phyloP scores from a whole-genome alignment of 2,888 invertebrate genomes.

The Mayetiola destructor region DNA sequence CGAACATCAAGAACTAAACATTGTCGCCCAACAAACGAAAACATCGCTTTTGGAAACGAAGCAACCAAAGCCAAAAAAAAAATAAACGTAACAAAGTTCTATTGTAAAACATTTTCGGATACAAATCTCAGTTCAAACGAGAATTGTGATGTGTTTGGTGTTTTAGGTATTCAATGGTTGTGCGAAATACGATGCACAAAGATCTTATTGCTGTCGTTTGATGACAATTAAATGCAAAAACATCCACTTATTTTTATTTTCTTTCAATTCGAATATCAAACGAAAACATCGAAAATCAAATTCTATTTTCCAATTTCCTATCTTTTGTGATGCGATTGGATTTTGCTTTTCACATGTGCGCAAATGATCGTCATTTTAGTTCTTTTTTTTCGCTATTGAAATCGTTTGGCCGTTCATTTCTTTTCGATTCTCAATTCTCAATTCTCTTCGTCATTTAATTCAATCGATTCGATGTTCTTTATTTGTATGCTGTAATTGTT shows the following conservation, averaged over 20 bases:
- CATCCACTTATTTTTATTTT: too few relatives aligned
- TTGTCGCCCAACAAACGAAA: background rate
- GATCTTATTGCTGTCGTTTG: too few relatives aligned
- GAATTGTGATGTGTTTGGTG: too few relatives aligned
- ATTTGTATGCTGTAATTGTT: background rate
- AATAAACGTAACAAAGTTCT: background rate
- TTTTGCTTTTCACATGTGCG: too few relatives aligned
- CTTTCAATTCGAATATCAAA: too few relatives aligned
- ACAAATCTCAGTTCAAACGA: too few relatives aligned
- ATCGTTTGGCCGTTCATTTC: background rate
- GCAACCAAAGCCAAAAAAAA: background rate
- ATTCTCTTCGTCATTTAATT: slow-evolving; percentile 6
- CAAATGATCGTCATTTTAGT: background rate
- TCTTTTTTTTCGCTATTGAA: background rate
- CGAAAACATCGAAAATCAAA: too few relatives aligned
- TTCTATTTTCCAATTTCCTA: too few relatives aligned
- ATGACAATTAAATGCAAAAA: too few relatives aligned
- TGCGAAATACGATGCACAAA: too few relatives aligned
- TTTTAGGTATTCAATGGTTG: too few relatives aligned
- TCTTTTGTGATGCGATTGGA: too few relatives aligned
- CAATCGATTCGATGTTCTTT: slow-evolving; percentile 3
- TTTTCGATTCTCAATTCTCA: background rate
- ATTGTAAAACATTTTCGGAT: slow-evolving; percentile 12
- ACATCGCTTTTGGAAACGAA: background rate
- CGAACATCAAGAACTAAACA: background rate